These are phyloP conservation scores for Ceratina calcarata DNA, from an alignment of 1,140 invertebrate genomes.

Conservation along the genomic window DNA sequence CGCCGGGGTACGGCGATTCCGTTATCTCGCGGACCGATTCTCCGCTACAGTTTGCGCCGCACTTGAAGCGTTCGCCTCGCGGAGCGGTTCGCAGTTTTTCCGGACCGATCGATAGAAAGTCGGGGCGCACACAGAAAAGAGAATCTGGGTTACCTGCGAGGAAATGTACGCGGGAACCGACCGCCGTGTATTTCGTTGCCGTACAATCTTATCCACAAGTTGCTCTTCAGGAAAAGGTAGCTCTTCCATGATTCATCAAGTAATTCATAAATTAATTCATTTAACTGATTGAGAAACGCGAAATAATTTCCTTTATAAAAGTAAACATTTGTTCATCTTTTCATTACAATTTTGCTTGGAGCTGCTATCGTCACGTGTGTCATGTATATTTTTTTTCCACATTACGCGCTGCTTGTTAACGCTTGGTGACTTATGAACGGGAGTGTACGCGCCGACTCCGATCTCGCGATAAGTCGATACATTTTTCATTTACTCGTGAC, in stretches of 20 bases:
- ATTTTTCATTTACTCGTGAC: slow-evolving; percentile 36
- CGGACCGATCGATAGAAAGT: slow-evolving; percentile 33
- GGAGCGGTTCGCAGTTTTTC: slow-evolving; percentile 24
- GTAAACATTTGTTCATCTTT: too few species aligned
- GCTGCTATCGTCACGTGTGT: too few species aligned
- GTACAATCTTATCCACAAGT: too few species aligned
- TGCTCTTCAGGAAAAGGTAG: too few species aligned
- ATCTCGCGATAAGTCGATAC: slow-evolving; percentile 46
- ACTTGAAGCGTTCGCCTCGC: slow-evolving; percentile 20
- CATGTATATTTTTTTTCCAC: too few species aligned
- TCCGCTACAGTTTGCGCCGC: slow-evolving; percentile 26
- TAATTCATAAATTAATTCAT: too few species aligned
- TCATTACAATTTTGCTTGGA: too few species aligned
- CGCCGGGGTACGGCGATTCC: slow-evolving; percentile 52
- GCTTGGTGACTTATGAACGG: neutral
- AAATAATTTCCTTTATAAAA: too few species aligned
- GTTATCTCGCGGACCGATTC: slow-evolving; percentile 35
- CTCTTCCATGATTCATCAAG: too few species aligned
- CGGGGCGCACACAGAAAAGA: neutral
- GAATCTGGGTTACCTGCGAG: slow-evolving; percentile 41
- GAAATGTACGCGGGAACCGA: slow-evolving; percentile 23
- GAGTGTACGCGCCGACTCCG: slow-evolving; percentile 24
- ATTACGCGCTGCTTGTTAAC: too few species aligned
- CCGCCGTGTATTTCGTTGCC: neutral
- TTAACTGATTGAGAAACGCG: too few species aligned